Evolutionary conservation across 37 sponge, comb jelly and placozoan genomes (phyloP), one percentile per base, ranked within the genome.

Genomic region (Aplysina aerophoba): DNA sequence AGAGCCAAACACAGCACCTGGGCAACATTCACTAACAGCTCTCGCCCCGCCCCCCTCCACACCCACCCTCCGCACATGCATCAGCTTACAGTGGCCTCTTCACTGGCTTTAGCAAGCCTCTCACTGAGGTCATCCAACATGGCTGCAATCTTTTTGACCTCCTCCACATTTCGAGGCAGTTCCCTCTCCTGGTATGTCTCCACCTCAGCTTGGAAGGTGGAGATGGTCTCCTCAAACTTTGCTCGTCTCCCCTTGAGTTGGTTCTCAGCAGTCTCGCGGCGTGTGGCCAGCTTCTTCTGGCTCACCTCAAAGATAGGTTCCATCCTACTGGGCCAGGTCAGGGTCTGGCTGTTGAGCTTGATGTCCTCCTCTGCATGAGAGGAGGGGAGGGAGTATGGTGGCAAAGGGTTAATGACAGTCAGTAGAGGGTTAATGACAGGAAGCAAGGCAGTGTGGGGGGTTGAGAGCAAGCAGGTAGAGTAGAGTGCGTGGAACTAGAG

Each of bases 251-350:
- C 85, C 66, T 90, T 90, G 56, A 93, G 69, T 35, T 85, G 81
- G 20, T 79, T 81, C 84, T 93, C 93, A 35, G 95, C 99, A 77
- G 83, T 73, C 54, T 96, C 96, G 54, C 91, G 87, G 59, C 86
- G 59, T 36, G 86, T 67, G 15, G 54, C 85, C 59, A 98, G 87
- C 38, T 91, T 83, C 85, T 84, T 85, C 65, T 89, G 88, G 54
- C 93, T 89, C 54, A 94, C 91, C 24, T 98, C 95, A 95, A 98
- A 96, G 44, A 96, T 92, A 0, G 96, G 97, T 39, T 91, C 95
- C 86, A 98, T 96, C 57, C 88, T 84, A 14, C 59, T 84, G 17
- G 99, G 99, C 99, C 99, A 98, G 66, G 85, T 88, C 77, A 98
- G 92, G 19, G 93, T 91, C 81, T 87, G 83, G 80, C 83, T 92